phyloP scores from a whole-genome alignment of 2,888 invertebrate species.

The Dione juno region DNA sequence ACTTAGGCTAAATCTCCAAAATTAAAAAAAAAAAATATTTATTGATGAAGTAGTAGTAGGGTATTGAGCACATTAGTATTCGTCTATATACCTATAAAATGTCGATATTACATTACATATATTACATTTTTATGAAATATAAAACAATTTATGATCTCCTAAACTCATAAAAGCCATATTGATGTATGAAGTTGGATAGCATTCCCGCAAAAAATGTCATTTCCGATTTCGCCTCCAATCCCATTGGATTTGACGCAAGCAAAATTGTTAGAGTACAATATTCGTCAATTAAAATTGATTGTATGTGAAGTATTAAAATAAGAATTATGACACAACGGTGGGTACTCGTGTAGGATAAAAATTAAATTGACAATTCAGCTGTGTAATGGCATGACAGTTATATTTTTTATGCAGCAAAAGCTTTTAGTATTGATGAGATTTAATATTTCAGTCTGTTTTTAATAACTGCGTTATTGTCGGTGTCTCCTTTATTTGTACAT shows the following conservation, averaged over 20 bases:
- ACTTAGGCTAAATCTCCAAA: too few species aligned
- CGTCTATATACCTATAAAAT: too few species aligned
- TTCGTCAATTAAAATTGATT: constrained; percentile 43
- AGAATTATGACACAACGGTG: constrained; percentile 25
- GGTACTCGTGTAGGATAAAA: constrained; percentile 14
- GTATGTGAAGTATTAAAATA: constrained; percentile 26
- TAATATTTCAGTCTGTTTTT: constrained; percentile 16
- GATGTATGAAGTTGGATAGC: constrained; percentile 6
- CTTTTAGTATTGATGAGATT: constrained; percentile 21
- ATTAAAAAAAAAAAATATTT: too few species aligned
- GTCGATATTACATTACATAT: too few species aligned
- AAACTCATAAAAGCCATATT: constrained; percentile 1
- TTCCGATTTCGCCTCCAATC: constrained; percentile 37
- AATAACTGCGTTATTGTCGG: constrained; percentile 3
- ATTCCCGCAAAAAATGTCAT: constrained; percentile 34
- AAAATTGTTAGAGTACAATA: constrained; percentile 41
- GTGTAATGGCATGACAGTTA: constrained; percentile 18
- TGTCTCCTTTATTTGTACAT: constrained; percentile 11
- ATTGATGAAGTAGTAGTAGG: too few species aligned
- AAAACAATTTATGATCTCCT: constrained; percentile 1
- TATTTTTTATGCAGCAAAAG: constrained; percentile 20
- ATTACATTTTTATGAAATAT: not conserved
- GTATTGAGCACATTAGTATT: too few species aligned
- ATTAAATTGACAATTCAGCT: constrained; percentile 15
- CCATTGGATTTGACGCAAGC: constrained; percentile 34